Conservation (phyloP, 2,113 vertebrate genomes). For the Lasiurus cinereus region DNA sequence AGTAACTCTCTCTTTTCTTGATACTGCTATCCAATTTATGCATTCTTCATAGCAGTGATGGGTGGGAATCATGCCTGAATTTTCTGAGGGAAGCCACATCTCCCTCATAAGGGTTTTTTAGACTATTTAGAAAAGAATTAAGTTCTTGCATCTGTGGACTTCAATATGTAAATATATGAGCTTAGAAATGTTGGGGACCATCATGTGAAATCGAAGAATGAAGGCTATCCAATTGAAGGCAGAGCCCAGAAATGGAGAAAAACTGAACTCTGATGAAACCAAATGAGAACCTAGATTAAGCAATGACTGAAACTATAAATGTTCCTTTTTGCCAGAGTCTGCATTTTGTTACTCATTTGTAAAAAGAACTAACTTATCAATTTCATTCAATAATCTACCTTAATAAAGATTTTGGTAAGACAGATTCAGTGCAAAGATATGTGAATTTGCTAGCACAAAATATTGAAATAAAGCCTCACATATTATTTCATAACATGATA, state of each 20-base stretch:
- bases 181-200: not conserved
- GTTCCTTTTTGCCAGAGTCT: constrained; percentile 10
- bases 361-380: not conserved
- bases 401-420: not conserved
- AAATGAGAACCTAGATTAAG: not conserved
- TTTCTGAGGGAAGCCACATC: not conserved
- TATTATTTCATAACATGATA: not conserved
- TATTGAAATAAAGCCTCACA: not conserved
- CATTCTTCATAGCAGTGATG: not conserved
- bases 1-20: not conserved
- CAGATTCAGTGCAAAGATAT: not conserved
- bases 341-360: not conserved
- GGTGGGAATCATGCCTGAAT: not conserved
- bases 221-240: not conserved
- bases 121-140: not conserved
- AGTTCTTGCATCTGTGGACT: not conserved
- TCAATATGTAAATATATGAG: not conserved
- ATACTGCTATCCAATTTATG: not conserved
- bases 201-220: not conserved
- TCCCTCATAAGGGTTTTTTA: not conserved
- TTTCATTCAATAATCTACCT: not conserved
- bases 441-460: not conserved
- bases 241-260: not conserved
- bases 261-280: not conserved
- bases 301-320: not conserved